Conservation (phyloP, 2,888 invertebrate genomes). For the Calameuta idolon region DNA sequence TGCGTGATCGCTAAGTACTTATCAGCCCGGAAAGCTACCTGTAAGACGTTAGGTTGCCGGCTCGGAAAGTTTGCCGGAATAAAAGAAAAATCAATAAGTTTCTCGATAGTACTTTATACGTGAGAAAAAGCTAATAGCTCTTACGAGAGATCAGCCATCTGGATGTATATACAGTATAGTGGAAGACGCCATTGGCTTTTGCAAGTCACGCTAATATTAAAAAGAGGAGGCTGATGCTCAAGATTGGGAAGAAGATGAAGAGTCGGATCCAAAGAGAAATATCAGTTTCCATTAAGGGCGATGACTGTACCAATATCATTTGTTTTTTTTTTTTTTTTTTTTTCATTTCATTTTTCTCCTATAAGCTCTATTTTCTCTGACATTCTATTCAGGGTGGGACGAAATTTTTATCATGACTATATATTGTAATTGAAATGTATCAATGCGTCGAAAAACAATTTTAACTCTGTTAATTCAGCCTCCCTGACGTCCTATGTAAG, state of each 20-base stretch:
- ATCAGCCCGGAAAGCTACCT: neutral
- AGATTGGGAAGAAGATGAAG: neutral
- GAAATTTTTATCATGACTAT: neutral
- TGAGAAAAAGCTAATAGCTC: constrained; percentile 8
- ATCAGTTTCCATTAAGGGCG: neutral
- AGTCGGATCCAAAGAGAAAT: neutral
- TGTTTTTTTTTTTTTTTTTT: neutral
- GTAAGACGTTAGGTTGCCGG: neutral
- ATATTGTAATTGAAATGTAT: neutral
- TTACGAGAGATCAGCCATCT: neutral
- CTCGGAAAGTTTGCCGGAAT: neutral
- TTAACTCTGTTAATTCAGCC: neutral
- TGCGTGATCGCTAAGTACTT: constrained; percentile 10
- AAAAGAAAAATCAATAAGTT: constrained; percentile 11
- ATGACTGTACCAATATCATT: neutral
- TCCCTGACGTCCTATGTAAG: constrained; percentile 31
- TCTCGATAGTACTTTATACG: neutral
- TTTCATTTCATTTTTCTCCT: neutral
- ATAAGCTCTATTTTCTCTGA: neutral
- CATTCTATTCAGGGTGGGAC: neutral
- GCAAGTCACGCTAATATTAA: constrained; percentile 14
- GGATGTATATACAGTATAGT: neutral
- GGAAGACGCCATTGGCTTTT: constrained; percentile 1
- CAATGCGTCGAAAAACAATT: neutral
- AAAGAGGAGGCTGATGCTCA: constrained; percentile 1